These are phyloP conservation scores for Strix aluco DNA, from an alignment of 2,113 vertebrate species.

Conservation along the genomic window DNA sequence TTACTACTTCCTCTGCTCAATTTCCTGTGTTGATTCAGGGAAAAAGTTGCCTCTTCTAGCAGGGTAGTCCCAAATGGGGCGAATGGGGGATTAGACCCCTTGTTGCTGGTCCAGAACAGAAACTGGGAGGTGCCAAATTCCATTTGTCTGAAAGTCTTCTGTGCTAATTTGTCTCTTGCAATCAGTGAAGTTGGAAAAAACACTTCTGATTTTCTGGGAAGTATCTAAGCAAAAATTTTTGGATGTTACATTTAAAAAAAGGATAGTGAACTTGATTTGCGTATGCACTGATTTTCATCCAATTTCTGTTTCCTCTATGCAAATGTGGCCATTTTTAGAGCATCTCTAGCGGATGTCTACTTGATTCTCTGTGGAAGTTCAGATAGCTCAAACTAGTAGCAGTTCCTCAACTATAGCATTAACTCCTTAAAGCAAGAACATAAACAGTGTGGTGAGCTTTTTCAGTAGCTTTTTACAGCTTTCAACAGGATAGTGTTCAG, in stretches of 20 bases:
- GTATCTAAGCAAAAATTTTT: neutral
- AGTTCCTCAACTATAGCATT: neutral
- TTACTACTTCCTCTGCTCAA: neutral
- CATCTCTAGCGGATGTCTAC: neutral
- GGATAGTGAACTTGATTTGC: neutral
- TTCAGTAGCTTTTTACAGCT: neutral
- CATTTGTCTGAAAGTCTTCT: neutral
- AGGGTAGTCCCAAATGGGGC: neutral
- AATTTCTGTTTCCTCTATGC: neutral
- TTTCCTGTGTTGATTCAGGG: neutral
- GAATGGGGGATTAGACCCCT: neutral
- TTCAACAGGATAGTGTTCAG: neutral
- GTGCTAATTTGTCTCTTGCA: neutral
- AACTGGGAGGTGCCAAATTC: neutral
- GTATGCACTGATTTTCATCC: neutral
- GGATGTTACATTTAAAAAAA: neutral
- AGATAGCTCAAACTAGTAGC: neutral
- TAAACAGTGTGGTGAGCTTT: neutral
- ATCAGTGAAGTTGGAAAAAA: neutral
- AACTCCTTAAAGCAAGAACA: neutral
- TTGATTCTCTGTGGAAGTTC: neutral
- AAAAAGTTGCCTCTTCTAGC: neutral
- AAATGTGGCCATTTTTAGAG: neutral
- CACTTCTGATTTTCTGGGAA: neutral
- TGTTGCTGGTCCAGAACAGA: neutral